Conservation (phyloP, 2,888 invertebrate genomes). For the Drosophila siamana region DNA sequence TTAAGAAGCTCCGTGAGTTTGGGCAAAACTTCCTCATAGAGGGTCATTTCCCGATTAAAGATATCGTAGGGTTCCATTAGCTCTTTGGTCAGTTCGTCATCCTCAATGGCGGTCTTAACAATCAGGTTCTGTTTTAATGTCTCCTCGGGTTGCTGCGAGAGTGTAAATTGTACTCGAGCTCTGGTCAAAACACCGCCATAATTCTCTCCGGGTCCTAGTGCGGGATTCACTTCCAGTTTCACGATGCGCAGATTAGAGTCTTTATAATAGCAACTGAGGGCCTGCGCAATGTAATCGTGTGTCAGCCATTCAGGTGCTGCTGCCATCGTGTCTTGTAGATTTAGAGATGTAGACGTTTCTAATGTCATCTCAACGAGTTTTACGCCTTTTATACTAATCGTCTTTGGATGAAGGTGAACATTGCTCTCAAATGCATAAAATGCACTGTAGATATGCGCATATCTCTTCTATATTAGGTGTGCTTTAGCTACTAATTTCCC, state of each 20-base stretch:
- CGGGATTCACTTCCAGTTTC: conserved; percentile 65
- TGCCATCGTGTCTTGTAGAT: conserved; percentile 41
- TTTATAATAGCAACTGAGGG: conserved; percentile 66
- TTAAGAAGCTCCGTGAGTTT: conserved; percentile 72
- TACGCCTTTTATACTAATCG: conserved; percentile 39
- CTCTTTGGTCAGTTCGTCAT: conserved; percentile 75
- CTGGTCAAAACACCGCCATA: conserved; percentile 81
- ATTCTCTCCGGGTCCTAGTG: conserved; percentile 83
- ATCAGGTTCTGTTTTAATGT: conserved; percentile 55
- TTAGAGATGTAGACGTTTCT: conserved; percentile 4
- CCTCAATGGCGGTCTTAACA: conserved; percentile 82
- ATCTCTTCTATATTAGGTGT: not conserved
- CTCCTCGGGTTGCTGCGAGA: conserved; percentile 27
- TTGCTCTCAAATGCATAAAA: not conserved
- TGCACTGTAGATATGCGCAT: no score
- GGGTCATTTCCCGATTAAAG: conserved; percentile 83
- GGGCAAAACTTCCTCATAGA: conserved; percentile 83
- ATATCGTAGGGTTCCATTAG: conserved; percentile 82
- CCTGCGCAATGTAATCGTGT: conserved; percentile 70
- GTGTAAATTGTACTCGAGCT: conserved; percentile 60
- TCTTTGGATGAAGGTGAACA: conserved; percentile 29
- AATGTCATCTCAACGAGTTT: not conserved
- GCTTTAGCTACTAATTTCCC: conserved; percentile 8
- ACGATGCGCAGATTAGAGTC: conserved; percentile 64
- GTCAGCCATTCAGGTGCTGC: conserved; percentile 81